Conservation (phyloP, 2,888 invertebrate species). For the Julus scandinavius region DNA sequence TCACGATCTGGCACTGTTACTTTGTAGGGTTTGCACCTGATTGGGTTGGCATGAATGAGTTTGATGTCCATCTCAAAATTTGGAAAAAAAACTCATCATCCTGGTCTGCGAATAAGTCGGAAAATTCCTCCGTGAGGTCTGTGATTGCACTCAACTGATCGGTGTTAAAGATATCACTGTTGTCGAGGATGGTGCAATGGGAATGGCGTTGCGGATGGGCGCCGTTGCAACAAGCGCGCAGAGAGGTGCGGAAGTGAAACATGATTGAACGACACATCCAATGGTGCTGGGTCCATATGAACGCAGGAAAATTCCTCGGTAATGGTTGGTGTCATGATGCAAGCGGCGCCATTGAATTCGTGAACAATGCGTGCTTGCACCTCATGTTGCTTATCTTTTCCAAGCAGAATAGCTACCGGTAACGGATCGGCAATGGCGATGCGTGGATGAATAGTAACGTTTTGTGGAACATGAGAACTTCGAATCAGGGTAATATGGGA, state of each 20-base stretch:
- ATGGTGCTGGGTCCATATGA: background rate
- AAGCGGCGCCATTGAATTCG: constrained; percentile 1
- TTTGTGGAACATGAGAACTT: background rate
- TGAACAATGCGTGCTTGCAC: constrained; percentile 35
- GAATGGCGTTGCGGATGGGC: no score
- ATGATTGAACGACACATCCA: no score
- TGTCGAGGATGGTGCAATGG: no score
- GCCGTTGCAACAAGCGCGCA: no score
- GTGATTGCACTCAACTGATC: no score
- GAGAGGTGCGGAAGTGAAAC: background rate
- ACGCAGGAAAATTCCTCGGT: constrained; percentile 1
- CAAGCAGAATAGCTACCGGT: constrained; percentile 40
- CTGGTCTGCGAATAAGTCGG: background rate
- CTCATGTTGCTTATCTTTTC: constrained; percentile 49
- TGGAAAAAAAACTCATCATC: background rate
- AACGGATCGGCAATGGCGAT: background rate
- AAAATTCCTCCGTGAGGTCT: background rate
- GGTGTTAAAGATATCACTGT: no score
- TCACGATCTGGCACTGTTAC: background rate
- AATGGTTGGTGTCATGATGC: constrained; percentile 43
- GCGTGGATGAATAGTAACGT: background rate
- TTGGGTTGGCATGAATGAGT: constrained; percentile 13
- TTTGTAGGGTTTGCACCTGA: background rate
- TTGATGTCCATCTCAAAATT: constrained; percentile 12
- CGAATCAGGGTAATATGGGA: constrained; percentile 1